Conservation (phyloP, 2,888 invertebrate genomes). For the Drosophila testacea region DNA sequence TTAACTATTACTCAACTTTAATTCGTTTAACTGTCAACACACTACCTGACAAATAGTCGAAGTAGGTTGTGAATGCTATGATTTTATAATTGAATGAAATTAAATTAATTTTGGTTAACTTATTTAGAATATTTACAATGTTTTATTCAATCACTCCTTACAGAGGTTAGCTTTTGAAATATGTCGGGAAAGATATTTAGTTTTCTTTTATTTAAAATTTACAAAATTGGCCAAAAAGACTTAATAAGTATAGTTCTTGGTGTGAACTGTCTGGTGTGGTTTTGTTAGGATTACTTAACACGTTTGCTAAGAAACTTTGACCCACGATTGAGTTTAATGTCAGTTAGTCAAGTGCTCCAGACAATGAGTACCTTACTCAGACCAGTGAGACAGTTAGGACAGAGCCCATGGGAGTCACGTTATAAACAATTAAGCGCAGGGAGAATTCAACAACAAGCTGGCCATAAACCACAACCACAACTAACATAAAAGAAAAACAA, state of each 20-base stretch:
- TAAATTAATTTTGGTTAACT: too few species aligned
- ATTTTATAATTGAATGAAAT: too few species aligned
- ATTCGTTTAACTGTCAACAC: conserved; percentile 29
- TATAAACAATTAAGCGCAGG: conserved; percentile 66
- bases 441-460: conserved; percentile 30
- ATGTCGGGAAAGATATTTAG: too few species aligned
- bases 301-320: conserved; percentile 10
- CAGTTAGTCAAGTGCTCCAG: conserved; percentile 63
- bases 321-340: conserved; percentile 63
- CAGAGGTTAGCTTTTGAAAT: too few species aligned
- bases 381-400: conserved; percentile 25
- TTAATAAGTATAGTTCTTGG: neutral
- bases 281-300: conserved; percentile 19
- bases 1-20: conserved; percentile 26
- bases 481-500: conserved; percentile 25
- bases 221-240: conserved; percentile 1
- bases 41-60: too few species aligned
- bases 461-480: conserved; percentile 52
- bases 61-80: too few species aligned
- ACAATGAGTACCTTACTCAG: conserved; percentile 5
- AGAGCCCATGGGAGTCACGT: conserved; percentile 67
- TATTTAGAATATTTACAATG: too few species aligned
- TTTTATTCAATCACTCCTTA: too few species aligned
- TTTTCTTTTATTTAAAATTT: too few species aligned
- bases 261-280: neutral